A percentile compares a stretch with the other conserved stretches of the same genome.
These are phyloP conservation scores for Chinchilla lanigera DNA, from an alignment of 2,113 vertebrate species.

Conservation along the genomic window DNA sequence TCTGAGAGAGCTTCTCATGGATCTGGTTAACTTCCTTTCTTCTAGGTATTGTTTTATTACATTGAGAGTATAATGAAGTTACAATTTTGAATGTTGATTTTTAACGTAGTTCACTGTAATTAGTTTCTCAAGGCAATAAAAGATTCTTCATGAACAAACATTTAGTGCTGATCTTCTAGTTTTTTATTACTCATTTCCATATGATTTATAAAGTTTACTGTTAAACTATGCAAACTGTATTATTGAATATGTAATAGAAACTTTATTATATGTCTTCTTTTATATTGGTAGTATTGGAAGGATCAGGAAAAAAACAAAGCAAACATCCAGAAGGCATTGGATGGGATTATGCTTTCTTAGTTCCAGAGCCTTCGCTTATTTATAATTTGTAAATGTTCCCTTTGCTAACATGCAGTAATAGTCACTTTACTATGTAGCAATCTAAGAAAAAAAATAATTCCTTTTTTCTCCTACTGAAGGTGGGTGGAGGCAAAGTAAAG, in stretches of 20 bases:
- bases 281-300: conserved; percentile 13
- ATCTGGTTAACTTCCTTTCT: conserved; percentile 22
- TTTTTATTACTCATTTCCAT: conserved; percentile 10
- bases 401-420: background rate
- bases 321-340: background rate
- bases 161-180: background rate
- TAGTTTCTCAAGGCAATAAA: conserved; percentile 55
- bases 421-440: conserved; percentile 22
- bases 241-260: conserved; percentile 33
- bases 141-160: background rate
- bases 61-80: conserved; percentile 23
- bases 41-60: conserved; percentile 28
- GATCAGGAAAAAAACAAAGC: background rate
- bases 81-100: conserved; percentile 21
- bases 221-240: conserved; percentile 24
- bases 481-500: conserved; percentile 96
- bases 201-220: conserved; percentile 38
- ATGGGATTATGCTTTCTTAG: conserved; percentile 41
- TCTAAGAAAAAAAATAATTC: background rate
- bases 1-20: conserved; percentile 18
- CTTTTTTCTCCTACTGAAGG: conserved; percentile 82
- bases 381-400: conserved; percentile 11
- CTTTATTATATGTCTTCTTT: conserved; percentile 61
- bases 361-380: background rate
- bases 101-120: background rate